Evolutionary conservation across 2,797 vertebrate species (phyloP).

Genomic region (Remorina albescens): DNA sequence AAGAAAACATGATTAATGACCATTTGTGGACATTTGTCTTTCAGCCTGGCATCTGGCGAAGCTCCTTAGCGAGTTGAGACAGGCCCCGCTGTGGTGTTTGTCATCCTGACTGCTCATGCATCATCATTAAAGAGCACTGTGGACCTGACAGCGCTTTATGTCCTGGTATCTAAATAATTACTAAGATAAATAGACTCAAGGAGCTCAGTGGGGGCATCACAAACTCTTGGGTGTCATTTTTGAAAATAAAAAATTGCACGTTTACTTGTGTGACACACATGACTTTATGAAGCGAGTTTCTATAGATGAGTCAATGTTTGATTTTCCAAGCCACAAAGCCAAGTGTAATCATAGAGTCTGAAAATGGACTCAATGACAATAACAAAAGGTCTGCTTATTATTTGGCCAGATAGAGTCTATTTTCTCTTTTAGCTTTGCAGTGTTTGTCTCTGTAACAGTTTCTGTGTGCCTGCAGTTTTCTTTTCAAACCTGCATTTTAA

Average conservation of each 20-base stretch:
- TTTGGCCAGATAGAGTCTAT: constrained; percentile 28
- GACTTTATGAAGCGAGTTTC: constrained; percentile 28
- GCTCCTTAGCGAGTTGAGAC: constrained; percentile 75
- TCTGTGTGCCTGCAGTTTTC: constrained; percentile 19
- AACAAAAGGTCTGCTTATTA: constrained; percentile 43
- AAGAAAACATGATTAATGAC: constrained; percentile 57
- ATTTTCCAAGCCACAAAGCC: constrained; percentile 41
- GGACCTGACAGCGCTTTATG: constrained; percentile 68
- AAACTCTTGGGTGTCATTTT: constrained; percentile 14
- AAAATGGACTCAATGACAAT: constrained; percentile 40
- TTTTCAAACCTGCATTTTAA: constrained; percentile 19
- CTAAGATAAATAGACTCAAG: constrained; percentile 72
- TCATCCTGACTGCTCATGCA: constrained; percentile 77
- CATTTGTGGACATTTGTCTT: constrained; percentile 70
- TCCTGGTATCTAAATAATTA: constrained; percentile 73
- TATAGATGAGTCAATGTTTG: constrained; percentile 46
- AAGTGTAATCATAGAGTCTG: constrained; percentile 44
- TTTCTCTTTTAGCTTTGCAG: constrained; percentile 48
- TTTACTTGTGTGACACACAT: background rate
- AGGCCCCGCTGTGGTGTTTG: constrained; percentile 77
- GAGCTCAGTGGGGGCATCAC: constrained; percentile 45
- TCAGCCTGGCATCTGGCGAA: constrained; percentile 72
- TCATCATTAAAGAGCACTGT: constrained; percentile 80
- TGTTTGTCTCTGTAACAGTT: constrained; percentile 43
- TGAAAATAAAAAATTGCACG: constrained; percentile 2